Conservation (phyloP, 2,888 invertebrate species). For the Charanyca ferruginea region DNA sequence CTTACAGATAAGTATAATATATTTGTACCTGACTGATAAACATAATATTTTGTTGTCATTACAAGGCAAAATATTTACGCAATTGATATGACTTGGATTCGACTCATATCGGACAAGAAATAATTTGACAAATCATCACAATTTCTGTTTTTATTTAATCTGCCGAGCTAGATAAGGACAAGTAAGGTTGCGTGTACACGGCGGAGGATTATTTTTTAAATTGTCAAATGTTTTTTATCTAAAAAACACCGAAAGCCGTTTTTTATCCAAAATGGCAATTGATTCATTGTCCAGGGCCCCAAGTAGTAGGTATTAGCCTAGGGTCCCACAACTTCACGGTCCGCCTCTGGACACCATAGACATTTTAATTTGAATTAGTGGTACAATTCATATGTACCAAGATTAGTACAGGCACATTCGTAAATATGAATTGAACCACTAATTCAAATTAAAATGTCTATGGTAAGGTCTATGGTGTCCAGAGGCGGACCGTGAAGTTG, state of each 20-base stretch:
- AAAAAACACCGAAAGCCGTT: too few relatives aligned
- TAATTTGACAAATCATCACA: constrained; percentile 38
- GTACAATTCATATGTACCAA: too few relatives aligned
- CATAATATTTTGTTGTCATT: constrained; percentile 37
- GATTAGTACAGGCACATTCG: background rate
- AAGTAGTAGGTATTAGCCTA: too few relatives aligned
- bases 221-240: constrained; percentile 17
- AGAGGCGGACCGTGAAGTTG: too few relatives aligned
- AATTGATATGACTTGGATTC: constrained; percentile 14
- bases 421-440: background rate
- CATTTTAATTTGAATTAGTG: too few relatives aligned
- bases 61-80: constrained; percentile 30
- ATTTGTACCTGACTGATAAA: constrained; percentile 4
- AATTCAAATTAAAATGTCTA: too few relatives aligned
- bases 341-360: too few relatives aligned
- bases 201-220: constrained; percentile 1
- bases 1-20: too few relatives aligned
- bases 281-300: too few relatives aligned
- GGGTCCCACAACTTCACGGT: too few relatives aligned
- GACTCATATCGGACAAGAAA: background rate
- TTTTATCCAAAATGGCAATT: too few relatives aligned
- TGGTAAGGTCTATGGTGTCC: too few relatives aligned
- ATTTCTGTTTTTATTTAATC: constrained; percentile 14
- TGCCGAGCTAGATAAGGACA: constrained; percentile 1
- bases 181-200: background rate